phyloP scores from a whole-genome alignment of 2,797 vertebrate species.

The Cheirogaleus major region DNA sequence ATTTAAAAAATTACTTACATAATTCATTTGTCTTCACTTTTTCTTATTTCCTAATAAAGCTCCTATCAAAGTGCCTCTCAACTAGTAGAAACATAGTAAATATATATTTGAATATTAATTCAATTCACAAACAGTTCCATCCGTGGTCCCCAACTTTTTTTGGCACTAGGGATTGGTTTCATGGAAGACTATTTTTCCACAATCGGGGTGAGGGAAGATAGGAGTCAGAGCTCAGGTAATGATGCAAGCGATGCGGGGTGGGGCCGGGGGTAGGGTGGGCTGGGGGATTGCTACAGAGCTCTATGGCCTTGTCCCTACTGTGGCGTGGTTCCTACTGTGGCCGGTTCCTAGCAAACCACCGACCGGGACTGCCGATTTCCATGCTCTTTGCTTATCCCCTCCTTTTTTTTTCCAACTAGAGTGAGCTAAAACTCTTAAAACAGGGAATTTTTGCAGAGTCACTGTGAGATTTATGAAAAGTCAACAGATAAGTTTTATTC shows the following conservation, averaged over 20 bases:
- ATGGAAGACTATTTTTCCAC: no score
- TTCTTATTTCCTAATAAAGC: background rate
- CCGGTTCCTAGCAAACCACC: no score
- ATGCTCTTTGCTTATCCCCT: background rate
- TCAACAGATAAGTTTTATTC: background rate
- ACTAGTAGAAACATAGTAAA: background rate
- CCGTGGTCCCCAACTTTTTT: no score
- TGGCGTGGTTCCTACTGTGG: no score
- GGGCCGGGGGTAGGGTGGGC: no score
- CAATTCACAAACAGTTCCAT: background rate
- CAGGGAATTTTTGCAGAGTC: background rate
- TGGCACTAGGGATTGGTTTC: no score
- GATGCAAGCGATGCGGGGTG: no score
- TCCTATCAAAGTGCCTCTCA: background rate
- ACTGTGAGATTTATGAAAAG: background rate
- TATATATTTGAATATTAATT: background rate
- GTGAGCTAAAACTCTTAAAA: background rate
- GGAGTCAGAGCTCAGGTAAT: no score
- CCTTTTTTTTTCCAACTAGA: background rate
- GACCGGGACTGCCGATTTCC: background rate
- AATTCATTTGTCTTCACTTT: background rate
- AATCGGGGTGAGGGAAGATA: no score
- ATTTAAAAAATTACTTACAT: background rate
- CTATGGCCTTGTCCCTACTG: no score
- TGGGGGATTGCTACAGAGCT: no score